Evolutionary conservation across 2,888 invertebrate species (phyloP).

Genomic region (Apotomis betuletana): DNA sequence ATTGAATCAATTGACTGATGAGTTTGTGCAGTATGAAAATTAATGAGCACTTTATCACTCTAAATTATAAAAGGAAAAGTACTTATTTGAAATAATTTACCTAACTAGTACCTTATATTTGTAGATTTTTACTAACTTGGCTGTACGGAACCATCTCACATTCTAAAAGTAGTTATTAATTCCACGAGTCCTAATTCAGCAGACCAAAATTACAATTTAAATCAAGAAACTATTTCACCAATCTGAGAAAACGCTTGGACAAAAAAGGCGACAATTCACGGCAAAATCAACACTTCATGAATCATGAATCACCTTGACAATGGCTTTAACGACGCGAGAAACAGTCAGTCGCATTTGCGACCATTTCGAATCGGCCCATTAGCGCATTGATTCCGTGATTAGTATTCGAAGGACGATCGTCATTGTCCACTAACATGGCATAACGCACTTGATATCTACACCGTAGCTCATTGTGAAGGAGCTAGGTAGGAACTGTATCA

Average conservation of each 20-base stretch:
- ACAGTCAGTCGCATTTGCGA: constrained; percentile 1
- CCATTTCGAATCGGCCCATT: constrained; percentile 19
- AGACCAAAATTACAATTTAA: neutral
- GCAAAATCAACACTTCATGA: neutral
- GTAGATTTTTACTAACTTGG: no score
- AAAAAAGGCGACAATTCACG: neutral
- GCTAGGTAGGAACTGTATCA: neutral
- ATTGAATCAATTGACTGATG: no score
- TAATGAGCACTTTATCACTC: no score
- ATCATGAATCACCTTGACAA: constrained; percentile 13
- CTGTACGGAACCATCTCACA: no score
- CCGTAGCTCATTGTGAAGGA: neutral
- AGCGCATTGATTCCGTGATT: constrained; percentile 11
- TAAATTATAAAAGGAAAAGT: no score
- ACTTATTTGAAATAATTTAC: no score
- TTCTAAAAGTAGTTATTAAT: no score
- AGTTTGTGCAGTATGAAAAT: no score
- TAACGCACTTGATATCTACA: neutral
- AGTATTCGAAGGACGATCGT: constrained; percentile 19
- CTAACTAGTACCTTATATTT: no score
- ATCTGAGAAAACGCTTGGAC: neutral
- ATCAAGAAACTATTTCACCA: neutral
- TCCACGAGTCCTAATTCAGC: no score
- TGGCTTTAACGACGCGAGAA: constrained; percentile 6
- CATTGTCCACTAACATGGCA: constrained; percentile 22